Evolutionary conservation across 2,797 vertebrate genomes (phyloP), one percentile per base, ranked within the genome.

Genomic region (Cyclura pinguis): DNA sequence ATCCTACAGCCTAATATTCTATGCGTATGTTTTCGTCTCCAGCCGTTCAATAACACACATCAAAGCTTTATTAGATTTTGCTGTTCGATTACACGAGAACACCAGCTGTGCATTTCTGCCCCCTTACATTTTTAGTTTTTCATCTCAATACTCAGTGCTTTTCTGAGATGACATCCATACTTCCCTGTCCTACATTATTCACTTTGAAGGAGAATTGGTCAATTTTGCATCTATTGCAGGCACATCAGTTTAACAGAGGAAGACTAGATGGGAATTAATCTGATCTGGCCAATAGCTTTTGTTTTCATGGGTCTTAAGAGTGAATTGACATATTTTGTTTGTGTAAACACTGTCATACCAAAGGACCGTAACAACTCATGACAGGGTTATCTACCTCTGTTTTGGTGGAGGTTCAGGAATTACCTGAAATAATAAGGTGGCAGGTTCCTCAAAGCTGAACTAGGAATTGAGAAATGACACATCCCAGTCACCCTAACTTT

Each of bases 191-290:
- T 85, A 10, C 50, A 87, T 0, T 2, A 90, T 0, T 7, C 4
- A 7, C 67, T 89, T 64, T 82, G 62, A 83, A 24, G 6, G 0
- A 0, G 0, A 95, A 69, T 55, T 77, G 42, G 85, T 87, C 83
- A 93, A 92, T 93, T 90, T 92, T 92, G 14, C 38, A 24, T 92
- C 91, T 94, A 69, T 88, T 91, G 29, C 57, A 87, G n/a, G 73
- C 90, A 89, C 91, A 93, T 73, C 89, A 24, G 64, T 88, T 93
- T 93, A 92, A 93, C 42, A 91, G 80, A 52, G 55, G 85, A 69
- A 91, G 73, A 90, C 84, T 83, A 87, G 67, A 32, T 82, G 85
- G 93, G 81, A 93, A 94, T 93, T 93, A 8, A 76, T 95, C 93
- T 91, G 92, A 73, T 95, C 93, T 91, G 92, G 57, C 57, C 82